These are phyloP conservation scores for Lochmaea capreae DNA, from an alignment of 2,888 invertebrate genomes.

Conservation along the genomic window DNA sequence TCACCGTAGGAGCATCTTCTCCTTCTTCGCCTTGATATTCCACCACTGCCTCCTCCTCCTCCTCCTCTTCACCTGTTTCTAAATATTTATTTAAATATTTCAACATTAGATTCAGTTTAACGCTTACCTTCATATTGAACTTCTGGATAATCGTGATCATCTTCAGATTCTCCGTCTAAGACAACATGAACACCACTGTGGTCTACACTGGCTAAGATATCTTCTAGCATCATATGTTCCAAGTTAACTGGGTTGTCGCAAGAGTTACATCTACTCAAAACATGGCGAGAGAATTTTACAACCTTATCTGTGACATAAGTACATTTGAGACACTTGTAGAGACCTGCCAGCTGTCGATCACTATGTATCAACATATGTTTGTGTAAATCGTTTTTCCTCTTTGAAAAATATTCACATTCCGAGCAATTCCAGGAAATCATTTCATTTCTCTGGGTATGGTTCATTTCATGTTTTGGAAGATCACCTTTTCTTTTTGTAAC, in stretches of 20 bases:
- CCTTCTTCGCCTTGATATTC: constrained; percentile 1
- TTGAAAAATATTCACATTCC: constrained; percentile 45
- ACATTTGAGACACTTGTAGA: constrained; percentile 51
- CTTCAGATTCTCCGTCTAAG: constrained; percentile 30
- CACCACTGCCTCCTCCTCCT: constrained; percentile 8
- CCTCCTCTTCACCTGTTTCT: constrained; percentile 6
- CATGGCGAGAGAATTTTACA: constrained; percentile 49
- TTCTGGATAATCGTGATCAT: background rate
- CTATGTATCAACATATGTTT: constrained; percentile 51
- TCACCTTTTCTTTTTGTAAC: constrained; percentile 50
- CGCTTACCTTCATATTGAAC: background rate
- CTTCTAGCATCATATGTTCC: constrained; percentile 43
- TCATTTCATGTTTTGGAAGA: constrained; percentile 45
- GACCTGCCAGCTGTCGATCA: constrained; percentile 44
- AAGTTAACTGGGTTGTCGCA: constrained; percentile 34
- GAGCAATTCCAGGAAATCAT: constrained; percentile 39
- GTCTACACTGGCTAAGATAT: constrained; percentile 42
- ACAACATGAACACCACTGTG: constrained; percentile 37
- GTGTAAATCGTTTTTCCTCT: constrained; percentile 50
- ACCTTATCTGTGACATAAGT: constrained; percentile 46
- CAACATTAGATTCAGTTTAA: constrained; percentile 3
- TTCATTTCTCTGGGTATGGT: constrained; percentile 37
- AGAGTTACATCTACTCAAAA: constrained; percentile 44
- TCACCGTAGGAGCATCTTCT: constrained; percentile 7
- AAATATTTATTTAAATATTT: background rate